Conservation (phyloP, 2,797 vertebrate genomes). For the Chromobotia macracanthus region DNA sequence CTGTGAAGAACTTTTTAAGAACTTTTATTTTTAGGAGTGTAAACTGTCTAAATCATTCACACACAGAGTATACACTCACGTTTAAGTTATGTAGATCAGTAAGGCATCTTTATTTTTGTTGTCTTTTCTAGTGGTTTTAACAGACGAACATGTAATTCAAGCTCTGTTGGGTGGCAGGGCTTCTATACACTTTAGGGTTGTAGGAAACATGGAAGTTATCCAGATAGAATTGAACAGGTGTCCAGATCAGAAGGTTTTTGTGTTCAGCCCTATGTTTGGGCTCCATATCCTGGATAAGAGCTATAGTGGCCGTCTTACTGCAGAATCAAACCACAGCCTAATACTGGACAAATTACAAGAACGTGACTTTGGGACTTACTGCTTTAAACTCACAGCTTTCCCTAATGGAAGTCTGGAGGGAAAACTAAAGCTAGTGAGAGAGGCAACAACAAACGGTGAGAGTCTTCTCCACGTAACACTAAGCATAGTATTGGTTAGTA, state of each 20-base stretch:
- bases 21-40: too few relatives aligned
- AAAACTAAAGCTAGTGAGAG: slow-evolving; percentile 20
- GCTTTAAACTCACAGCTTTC: slow-evolving; percentile 44
- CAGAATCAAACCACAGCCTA: slow-evolving; percentile 19
- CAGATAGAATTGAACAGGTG: slow-evolving; percentile 41
- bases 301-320: slow-evolving; percentile 8
- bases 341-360: slow-evolving; percentile 28
- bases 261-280: background rate
- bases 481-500: background rate
- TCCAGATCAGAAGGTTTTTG: background rate
- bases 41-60: too few relatives aligned
- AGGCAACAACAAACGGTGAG: background rate
- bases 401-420: slow-evolving; percentile 38
- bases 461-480: background rate
- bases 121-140: background rate
- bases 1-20: too few relatives aligned
- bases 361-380: slow-evolving; percentile 47
- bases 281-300: accelerated
- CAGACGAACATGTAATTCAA: slow-evolving; percentile 1
- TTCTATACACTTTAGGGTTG: slow-evolving; percentile 11
- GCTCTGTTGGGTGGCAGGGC: slow-evolving; percentile 23
- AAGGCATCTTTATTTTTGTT: background rate
- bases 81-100: too few relatives aligned
- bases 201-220: background rate
- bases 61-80: too few relatives aligned